Percentiles rank a stretch among this genome's conserved stretches.
Evolutionary conservation across 2,797 vertebrate species (phyloP).

Genomic region (Typhlichthys eigenmanni): DNA sequence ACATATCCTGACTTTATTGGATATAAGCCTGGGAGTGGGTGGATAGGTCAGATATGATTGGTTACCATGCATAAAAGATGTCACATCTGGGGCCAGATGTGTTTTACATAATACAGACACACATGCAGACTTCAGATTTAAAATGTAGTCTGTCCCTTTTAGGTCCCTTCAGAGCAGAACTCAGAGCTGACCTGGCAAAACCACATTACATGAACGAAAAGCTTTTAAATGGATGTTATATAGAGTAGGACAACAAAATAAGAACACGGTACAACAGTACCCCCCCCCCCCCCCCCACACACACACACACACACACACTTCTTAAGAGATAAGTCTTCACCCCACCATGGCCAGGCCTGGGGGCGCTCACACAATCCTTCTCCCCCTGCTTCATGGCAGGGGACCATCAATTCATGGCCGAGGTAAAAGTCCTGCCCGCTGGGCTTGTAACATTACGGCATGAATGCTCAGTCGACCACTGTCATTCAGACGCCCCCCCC

Average conservation of each 20-base stretch:
- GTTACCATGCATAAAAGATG: no score
- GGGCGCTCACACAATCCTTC: conserved; percentile 51
- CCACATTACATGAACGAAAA: background rate
- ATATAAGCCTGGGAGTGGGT: no score
- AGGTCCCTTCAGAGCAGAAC: no score
- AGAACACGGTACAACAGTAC: background rate
- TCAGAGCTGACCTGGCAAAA: no score
- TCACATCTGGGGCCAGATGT: no score
- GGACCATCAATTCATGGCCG: conserved; percentile 72
- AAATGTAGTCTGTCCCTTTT: no score
- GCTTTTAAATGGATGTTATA: conserved; percentile 14
- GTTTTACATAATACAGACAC: no score
- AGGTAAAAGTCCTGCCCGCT: conserved; percentile 66
- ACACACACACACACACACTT: conserved; percentile 49
- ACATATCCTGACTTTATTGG: no score
- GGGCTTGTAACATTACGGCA: conserved; percentile 69
- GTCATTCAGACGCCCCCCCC: conserved; percentile 64
- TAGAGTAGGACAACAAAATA: conserved; percentile 22
- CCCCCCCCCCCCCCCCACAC: background rate
- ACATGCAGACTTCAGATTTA: no score
- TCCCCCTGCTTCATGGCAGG: conserved; percentile 61
- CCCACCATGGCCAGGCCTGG: conserved; percentile 52
- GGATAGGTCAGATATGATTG: no score
- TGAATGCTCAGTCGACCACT: conserved; percentile 71
- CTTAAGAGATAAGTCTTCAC: conserved; percentile 64